Base-by-base conservation (phyloP, 2,888 invertebrate species). In the Tetragnatha montana region DNA sequence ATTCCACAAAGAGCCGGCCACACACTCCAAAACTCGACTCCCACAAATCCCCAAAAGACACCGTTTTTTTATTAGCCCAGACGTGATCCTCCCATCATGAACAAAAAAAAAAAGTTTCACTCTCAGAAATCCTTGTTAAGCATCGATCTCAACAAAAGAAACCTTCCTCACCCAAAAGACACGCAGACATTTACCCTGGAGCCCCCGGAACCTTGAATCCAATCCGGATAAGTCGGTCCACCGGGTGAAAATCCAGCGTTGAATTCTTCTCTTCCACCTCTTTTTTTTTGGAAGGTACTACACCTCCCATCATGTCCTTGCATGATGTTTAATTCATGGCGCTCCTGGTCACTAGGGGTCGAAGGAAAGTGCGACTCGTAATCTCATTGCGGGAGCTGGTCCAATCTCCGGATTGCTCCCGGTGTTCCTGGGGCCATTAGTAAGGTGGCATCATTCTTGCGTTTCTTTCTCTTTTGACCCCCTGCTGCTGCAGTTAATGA, bases 381-480 rank as follows among this genome's bases (percentile, higher is more conserved):
- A 89, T 89, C 89, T 85, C 89, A 89, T 89, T 89, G 85, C 81
- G 89, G 89, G 85, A 81, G 50, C 89, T 81, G 81, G 81, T 81
- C 81, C 89, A 89, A 89, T 89, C 89, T 89, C 76, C 73, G 81
- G 78, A 89, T 89, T 89, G 89, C 89, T 89, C 89, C 60, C 81
- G 85, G 89, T 89, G 85, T 86, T 89, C 89, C 81, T 35, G n/a
- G 75, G 47, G 89, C 85, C 89, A 89, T 89, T 89, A 89, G 89
- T 76, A 81, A 85, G 51, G 89, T 60, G 70, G 89, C 85, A 89
- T 85, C 84, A 76, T 70, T 85, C 85, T 81, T 80, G 84, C 50
- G 70, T 73, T 50, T 69, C 68, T 76, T 70, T 79, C 50, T 6
- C 71, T 35, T 0, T 10, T n/a, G 6, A 3, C 3, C 22, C 47